Evolutionary conservation across 2,113 vertebrate species (phyloP), one percentile per base, ranked within the genome.

Genomic region (Burhinus bistriatus): DNA sequence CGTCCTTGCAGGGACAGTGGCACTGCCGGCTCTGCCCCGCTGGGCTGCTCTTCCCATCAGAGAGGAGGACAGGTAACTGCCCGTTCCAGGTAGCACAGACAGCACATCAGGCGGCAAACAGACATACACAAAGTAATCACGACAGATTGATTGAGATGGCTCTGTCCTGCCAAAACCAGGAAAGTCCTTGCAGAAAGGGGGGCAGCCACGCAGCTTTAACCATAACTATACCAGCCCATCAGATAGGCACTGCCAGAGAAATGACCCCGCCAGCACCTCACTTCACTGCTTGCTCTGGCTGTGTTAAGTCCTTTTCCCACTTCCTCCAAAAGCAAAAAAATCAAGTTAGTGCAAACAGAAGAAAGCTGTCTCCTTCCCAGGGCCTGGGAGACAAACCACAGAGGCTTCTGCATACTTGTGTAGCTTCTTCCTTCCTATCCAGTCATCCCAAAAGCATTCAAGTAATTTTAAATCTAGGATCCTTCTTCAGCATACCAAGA

Each of bases 371-470:
- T 91, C 84, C 77, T 95, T 94, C 94, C 89, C 91, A 62, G 89
- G 76, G 66, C 89, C 89, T 29, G 71, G 47, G 65, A 94, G 69
- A 95, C 91, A 93, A 94, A 95, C 87, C 87, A 82, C 95, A 91
- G 89, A 30, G 9, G 71, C 77, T 95, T 89, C 91, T 94, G 89
- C 87, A 93, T 96, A 70, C 62, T 96, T 91, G 62, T 51, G 93
- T 15, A 89, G 81, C 91, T 93, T 93, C 91, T 97, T 93, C 68
- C 42, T 58, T 65, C 86, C 80, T 82, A 76, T 11, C 84, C 82
- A 12, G 84, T 95, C 89, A 95, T 82, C 83, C 87, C 81, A 19
- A 94, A 97, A 97, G 83, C 81, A 96, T 95, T 55, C 91, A 58
- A 96, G 73, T 75, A 94, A 96, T 96, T 83, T 76, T 47, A n/a